Conservation (phyloP, 1,140 invertebrate species). For the Brachionus rotundiformis region DNA sequence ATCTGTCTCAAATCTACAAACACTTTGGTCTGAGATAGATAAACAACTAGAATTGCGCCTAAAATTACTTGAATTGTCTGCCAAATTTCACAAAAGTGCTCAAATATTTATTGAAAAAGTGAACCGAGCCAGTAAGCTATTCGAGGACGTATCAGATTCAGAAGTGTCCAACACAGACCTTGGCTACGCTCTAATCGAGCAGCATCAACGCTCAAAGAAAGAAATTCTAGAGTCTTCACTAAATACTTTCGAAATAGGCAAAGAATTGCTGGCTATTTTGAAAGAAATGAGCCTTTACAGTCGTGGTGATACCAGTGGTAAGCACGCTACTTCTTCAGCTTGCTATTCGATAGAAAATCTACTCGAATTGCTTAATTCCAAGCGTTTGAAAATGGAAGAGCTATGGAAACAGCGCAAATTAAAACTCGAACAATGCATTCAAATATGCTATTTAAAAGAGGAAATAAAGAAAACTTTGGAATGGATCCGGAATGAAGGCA, state of each 20-base stretch:
- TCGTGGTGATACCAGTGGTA: slow-evolving; percentile 58
- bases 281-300: slow-evolving; percentile 64
- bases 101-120: slow-evolving; percentile 53
- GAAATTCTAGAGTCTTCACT: slow-evolving; percentile 76
- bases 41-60: slow-evolving; percentile 83
- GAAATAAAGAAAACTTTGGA: slow-evolving; percentile 70
- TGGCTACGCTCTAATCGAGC: slow-evolving; percentile 65
- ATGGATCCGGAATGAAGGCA: slow-evolving; percentile 62
- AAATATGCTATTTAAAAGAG: slow-evolving; percentile 73
- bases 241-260: slow-evolving; percentile 76
- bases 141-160: slow-evolving; percentile 14
- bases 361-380: slow-evolving; percentile 73
- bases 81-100: slow-evolving; percentile 14
- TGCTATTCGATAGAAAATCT: slow-evolving; percentile 65
- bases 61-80: background rate
- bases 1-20: slow-evolving; percentile 75
- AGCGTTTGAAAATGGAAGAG: slow-evolving; percentile 73
- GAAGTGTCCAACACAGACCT: slow-evolving; percentile 67
- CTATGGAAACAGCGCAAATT: slow-evolving; percentile 70
- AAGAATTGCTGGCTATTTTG: slow-evolving; percentile 71
- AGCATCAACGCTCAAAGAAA: slow-evolving; percentile 54
- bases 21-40: slow-evolving; percentile 71
- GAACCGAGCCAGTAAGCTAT: slow-evolving; percentile 52
- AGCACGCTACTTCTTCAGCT: slow-evolving; percentile 64
- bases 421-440: slow-evolving; percentile 76